phyloP scores from a whole-genome alignment of 2,888 invertebrate species.

The Ectemnius continuus region DNA sequence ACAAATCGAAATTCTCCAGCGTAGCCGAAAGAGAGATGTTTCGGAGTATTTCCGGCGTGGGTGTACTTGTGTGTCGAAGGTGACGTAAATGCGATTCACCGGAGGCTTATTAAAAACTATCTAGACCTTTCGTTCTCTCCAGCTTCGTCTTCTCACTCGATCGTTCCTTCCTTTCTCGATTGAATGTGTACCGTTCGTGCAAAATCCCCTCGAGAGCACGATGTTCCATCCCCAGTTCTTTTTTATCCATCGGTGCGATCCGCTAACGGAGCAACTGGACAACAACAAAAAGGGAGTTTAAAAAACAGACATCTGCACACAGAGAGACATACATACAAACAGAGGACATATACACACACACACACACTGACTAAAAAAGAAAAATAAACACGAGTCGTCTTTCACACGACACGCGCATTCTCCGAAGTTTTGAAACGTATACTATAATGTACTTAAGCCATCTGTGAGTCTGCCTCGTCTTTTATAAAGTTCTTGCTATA shows the following conservation, averaged over 20 bases:
- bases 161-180: too few species aligned
- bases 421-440: constrained; percentile 66
- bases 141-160: too few species aligned
- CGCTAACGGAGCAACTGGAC: constrained; percentile 21
- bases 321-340: constrained; percentile 49
- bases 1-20: background rate
- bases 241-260: constrained; percentile 60
- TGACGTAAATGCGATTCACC: too few species aligned
- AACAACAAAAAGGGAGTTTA: constrained; percentile 13
- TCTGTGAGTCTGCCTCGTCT: constrained; percentile 77
- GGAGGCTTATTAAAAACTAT: too few species aligned
- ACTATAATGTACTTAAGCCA: constrained; percentile 71
- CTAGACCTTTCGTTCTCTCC: too few species aligned
- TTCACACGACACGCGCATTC: constrained; percentile 45
- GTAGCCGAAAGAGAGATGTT: too few species aligned
- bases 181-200: too few species aligned
- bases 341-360: constrained; percentile 50
- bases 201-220: background rate
- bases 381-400: background rate
- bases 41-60: too few species aligned
- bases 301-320: constrained; percentile 30
- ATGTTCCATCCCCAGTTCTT: constrained; percentile 43
- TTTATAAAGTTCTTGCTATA: constrained; percentile 77
- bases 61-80: too few species aligned
- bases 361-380: constrained; percentile 18